phyloP scores from a whole-genome alignment of 1,140 invertebrate species.

The Trinorchestia longiramus region DNA sequence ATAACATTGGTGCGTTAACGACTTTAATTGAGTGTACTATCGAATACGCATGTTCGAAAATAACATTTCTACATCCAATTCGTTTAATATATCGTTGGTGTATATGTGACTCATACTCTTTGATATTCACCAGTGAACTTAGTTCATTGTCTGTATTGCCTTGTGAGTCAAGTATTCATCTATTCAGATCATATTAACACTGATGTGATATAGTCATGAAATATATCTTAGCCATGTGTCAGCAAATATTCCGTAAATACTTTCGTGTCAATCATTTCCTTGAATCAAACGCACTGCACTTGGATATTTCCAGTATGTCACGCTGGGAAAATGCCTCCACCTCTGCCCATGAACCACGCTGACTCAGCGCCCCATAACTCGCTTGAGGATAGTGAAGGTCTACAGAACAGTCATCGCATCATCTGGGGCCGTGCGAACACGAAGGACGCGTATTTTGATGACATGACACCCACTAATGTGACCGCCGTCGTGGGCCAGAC shows the following conservation, averaged over 20 bases:
- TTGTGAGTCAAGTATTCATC: no score
- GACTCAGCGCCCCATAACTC: background rate
- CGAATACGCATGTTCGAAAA: no score
- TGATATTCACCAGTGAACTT: no score
- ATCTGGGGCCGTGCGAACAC: conserved; percentile 63
- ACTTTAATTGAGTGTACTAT: no score
- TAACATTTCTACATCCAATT: no score
- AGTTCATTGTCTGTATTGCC: no score
- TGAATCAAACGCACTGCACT: background rate
- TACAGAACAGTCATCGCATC: conserved; percentile 54
- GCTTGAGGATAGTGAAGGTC: conserved; percentile 6
- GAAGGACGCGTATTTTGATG: conserved; percentile 60
- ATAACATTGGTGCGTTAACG: no score
- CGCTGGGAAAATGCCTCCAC: no score
- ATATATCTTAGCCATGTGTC: background rate
- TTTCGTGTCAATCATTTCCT: background rate
- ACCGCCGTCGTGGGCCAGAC: conserved; percentile 63
- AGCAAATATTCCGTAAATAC: background rate
- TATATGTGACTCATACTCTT: no score
- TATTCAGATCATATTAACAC: background rate
- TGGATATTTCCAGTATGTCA: background rate
- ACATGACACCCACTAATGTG: conserved; percentile 59
- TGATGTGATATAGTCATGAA: background rate
- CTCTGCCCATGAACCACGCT: background rate
- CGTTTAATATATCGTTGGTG: no score